Evolutionary conservation across 1,140 invertebrate genomes (phyloP).

Genomic region (Caerostris darwini): DNA sequence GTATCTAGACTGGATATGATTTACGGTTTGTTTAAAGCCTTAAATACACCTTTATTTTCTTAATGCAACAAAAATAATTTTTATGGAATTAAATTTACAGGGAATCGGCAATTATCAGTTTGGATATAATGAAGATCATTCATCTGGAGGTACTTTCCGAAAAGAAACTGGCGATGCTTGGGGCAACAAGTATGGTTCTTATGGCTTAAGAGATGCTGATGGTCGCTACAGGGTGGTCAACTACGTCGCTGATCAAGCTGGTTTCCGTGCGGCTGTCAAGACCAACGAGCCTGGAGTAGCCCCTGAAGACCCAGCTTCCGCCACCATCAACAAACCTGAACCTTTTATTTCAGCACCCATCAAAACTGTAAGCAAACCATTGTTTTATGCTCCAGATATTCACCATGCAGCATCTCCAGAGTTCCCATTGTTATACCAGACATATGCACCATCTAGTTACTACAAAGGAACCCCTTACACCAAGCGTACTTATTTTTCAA

Average conservation of each 20-base stretch:
- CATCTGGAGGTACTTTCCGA: conserved; percentile 79
- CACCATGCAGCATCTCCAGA: conserved; percentile 35
- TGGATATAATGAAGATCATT: conserved; percentile 78
- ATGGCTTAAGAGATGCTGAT: conserved; percentile 79
- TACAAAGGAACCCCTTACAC: conserved; percentile 53
- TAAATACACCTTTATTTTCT: not conserved
- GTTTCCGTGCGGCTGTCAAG: conserved; percentile 79
- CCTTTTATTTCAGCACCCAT: not conserved
- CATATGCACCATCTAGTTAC: not conserved
- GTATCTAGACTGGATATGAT: not conserved
- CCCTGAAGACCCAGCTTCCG: conserved; percentile 78
- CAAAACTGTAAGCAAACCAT: conserved; percentile 78
- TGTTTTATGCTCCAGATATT: conserved; percentile 7
- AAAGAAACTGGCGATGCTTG: conserved; percentile 78
- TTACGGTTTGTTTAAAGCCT: too few relatives aligned
- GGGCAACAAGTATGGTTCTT: conserved; percentile 79
- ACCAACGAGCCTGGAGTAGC: conserved; percentile 79
- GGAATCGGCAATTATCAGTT: conserved; percentile 79
- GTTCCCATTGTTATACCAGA: conserved; percentile 56
- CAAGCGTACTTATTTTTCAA: not conserved
- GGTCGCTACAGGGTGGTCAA: conserved; percentile 79
- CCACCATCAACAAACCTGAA: conserved; percentile 77
- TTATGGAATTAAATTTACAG: not conserved
- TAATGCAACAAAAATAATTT: not conserved
- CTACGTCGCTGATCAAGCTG: conserved; percentile 80